Percentiles rank a stretch among this genome's conserved stretches.
Evolutionary conservation across 2,888 invertebrate species (phyloP).

Genomic region (Listrodromus nycthemerus): DNA sequence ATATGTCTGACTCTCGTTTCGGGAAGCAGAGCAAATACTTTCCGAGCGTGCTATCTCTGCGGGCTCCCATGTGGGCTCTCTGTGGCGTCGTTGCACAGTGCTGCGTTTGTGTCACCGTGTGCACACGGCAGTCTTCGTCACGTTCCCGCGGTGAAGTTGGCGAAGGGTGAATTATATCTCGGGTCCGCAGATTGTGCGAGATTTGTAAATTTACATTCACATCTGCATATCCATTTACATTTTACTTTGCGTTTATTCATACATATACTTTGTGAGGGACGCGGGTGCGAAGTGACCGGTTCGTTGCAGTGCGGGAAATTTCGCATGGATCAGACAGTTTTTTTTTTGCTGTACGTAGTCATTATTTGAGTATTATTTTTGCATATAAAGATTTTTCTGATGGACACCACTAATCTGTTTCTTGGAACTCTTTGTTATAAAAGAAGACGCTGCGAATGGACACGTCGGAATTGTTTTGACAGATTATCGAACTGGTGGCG

Average conservation of each 20-base stretch:
- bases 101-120: neutral
- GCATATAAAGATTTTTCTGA: constrained; percentile 1
- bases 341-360: neutral
- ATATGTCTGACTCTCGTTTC: neutral
- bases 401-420: neutral
- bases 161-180: constrained; percentile 53
- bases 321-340: neutral
- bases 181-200: constrained; percentile 48
- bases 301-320: neutral
- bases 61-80: neutral
- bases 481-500: no score
- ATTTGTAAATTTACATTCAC: constrained; percentile 59
- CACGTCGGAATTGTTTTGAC: no score
- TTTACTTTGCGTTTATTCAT: constrained; percentile 32
- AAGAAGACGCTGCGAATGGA: neutral
- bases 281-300: neutral
- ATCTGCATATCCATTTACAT: constrained; percentile 60
- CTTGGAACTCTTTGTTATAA: neutral
- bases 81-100: neutral
- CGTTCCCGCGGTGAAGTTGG: constrained; percentile 33
- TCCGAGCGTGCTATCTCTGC: neutral
- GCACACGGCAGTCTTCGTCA: constrained; percentile 28
- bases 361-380: neutral
- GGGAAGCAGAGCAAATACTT: constrained; percentile 1
- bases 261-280: neutral